A percentile compares a stretch with the other conserved stretches of the same genome.
Evolutionary conservation across 1,140 invertebrate species (phyloP).

Genomic region (Dryas iulia): DNA sequence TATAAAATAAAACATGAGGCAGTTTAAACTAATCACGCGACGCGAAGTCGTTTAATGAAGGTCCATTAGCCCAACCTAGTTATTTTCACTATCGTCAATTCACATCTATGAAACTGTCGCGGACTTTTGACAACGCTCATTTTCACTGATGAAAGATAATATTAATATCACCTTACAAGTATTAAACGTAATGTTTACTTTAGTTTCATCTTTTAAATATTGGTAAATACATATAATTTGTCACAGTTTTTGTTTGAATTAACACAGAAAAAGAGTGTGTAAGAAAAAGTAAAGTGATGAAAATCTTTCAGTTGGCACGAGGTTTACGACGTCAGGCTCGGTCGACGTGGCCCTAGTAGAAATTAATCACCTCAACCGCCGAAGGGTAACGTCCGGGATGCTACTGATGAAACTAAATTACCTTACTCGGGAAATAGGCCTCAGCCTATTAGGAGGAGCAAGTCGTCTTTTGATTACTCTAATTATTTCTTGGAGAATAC

Average conservation of each 20-base stretch:
- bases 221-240: not conserved
- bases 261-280: not conserved
- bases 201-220: not conserved
- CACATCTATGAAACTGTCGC: slow-evolving; percentile 9
- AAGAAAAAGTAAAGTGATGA: not conserved
- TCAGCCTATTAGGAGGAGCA: slow-evolving; percentile 8
- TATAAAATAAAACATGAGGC: slow-evolving; percentile 12
- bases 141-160: not conserved
- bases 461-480: not conserved
- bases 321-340: not conserved
- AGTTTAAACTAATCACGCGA: slow-evolving; percentile 22
- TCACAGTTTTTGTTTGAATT: not conserved
- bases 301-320: not conserved
- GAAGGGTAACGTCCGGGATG: slow-evolving; percentile 21
- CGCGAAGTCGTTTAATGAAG: slow-evolving; percentile 9
- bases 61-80: slow-evolving; percentile 15
- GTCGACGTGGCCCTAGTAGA: slow-evolving; percentile 2
- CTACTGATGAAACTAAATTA: slow-evolving; percentile 26
- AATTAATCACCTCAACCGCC: slow-evolving; percentile 21
- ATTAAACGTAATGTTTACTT: not conserved
- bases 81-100: slow-evolving; percentile 14
- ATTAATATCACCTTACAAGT: not conserved
- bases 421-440: slow-evolving; percentile 11
- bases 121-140: not conserved
- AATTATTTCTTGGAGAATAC: not conserved